Base-by-base conservation (phyloP, 2,888 invertebrate genomes). In the Agonopterix heracliana region DNA sequence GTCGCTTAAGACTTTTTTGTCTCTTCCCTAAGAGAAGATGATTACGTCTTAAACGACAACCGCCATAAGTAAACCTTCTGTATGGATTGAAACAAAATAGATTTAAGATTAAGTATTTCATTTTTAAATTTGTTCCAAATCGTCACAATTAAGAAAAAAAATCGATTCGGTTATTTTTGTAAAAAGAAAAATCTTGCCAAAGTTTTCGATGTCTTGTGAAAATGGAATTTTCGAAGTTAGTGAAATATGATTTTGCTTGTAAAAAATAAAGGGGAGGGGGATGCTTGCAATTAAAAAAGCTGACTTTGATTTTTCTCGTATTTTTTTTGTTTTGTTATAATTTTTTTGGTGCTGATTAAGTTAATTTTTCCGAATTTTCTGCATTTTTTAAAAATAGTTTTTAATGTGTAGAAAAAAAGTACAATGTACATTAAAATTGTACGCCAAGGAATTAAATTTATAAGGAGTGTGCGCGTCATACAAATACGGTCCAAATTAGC, bases 11-110 rank as follows among this genome's bases (percentile, higher is more conserved):
- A 26, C 26, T 3, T 17, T 17, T 17, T 26, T 26, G 26, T 14
- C 14, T 1, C 14, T 14, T 14, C 14, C 14, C 2, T 14, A 14
- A 14, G 14, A 14, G 14, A 14, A 14, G 14, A 14, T 14, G 2
- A 14, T 2, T 1, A 2, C 14, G 17, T 4, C 4, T 17, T 17
- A 17, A 17, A 17, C 26, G 26, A 26, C 26, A 26, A 26, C 26
- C 26, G 5, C 26, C 26, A 26, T 26, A 26, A 26, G 26, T 1
- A 17, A 17, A 17, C 26, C 26, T 26, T 26, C 7, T 3, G 26
- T 26, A 26, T 68, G 63, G 63, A 52, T 50, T 59, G 56, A 59
- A 52, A 51, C 58, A 56, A 58, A 59, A 59, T 72, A 71, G 67
- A 53, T 57, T 54, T 64, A 64, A 70, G 64, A 50, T 53, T 45